phyloP scores from a whole-genome alignment of 35 echinoderm and acorn worm genomes.

The Lytechinus variegatus region DNA sequence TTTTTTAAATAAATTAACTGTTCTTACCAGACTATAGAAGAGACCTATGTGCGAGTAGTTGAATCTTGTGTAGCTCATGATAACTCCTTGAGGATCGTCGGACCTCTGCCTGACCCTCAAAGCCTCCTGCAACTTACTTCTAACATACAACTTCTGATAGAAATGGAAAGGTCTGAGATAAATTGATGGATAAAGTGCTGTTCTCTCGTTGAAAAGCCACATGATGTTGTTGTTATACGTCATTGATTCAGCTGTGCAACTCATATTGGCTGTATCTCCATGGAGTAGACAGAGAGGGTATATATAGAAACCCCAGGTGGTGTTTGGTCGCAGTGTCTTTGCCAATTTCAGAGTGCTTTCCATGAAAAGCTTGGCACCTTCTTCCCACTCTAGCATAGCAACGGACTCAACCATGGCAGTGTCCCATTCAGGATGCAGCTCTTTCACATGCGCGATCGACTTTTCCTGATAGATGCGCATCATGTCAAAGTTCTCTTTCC shows the following conservation, averaged over 20 bases:
- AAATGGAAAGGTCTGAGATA: too few relatives aligned
- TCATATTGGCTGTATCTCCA: background rate
- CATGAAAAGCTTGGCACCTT: too few relatives aligned
- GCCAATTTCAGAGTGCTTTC: too few relatives aligned
- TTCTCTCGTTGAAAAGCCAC: constrained; percentile 84
- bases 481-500: too few relatives aligned
- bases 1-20: too few relatives aligned
- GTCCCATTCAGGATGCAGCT: too few relatives aligned
- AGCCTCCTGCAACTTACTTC: constrained; percentile 59
- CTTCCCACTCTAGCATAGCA: too few relatives aligned
- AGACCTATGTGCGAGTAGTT: constrained; percentile 61
- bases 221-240: constrained; percentile 65
- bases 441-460: too few relatives aligned
- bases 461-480: too few relatives aligned
- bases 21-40: constrained; percentile 70
- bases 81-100: constrained; percentile 27
- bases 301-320: constrained; percentile 82
- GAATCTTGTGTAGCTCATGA: constrained; percentile 74
- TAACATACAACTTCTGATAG: too few relatives aligned
- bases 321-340: too few relatives aligned
- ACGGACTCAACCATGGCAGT: too few relatives aligned
- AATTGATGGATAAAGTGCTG: constrained; percentile 83
- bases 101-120: constrained; percentile 58
- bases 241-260: constrained; percentile 1
- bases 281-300: constrained; percentile 78